These are phyloP conservation scores for Antedon mediterranea DNA, from an alignment of 53 echinoderm and acorn worm genomes.

Conservation along the genomic window DNA sequence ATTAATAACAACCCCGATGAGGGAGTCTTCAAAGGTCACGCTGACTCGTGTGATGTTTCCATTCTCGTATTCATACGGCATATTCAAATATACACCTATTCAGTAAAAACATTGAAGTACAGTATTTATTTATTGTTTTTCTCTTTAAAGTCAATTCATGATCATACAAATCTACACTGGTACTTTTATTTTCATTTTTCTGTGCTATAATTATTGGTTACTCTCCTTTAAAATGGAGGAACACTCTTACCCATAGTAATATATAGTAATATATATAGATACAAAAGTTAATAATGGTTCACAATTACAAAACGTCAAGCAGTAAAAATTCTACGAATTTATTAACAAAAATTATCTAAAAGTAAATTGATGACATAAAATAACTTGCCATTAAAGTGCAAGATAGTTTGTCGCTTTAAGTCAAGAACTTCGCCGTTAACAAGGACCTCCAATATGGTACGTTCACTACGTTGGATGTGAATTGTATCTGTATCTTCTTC, in stretches of 20 bases:
- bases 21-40: slow-evolving; percentile 57
- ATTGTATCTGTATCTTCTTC: slow-evolving; percentile 70
- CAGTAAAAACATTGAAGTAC: too few species aligned
- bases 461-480: slow-evolving; percentile 56
- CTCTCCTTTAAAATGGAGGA: too few species aligned
- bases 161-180: too few species aligned
- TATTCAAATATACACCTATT: slow-evolving; percentile 60
- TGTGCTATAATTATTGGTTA: too few species aligned
- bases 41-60: slow-evolving; percentile 81
- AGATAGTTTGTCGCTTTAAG: slow-evolving; percentile 38
- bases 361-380: not conserved
- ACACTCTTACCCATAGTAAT: too few species aligned
- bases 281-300: not conserved
- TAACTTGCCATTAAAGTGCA: slow-evolving; percentile 42
- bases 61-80: slow-evolving; percentile 59
- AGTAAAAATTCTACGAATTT: too few species aligned
- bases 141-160: too few species aligned
- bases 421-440: slow-evolving; percentile 49
- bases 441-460: slow-evolving; percentile 66
- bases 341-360: not conserved
- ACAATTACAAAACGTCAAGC: too few species aligned
- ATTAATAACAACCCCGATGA: slow-evolving; percentile 74
- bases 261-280: too few species aligned
- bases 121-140: too few species aligned
- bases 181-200: too few species aligned